A percentile compares a stretch with the other conserved stretches of the same genome.
Evolutionary conservation across 2,888 invertebrate species (phyloP).

Genomic region (Opisthograptis luteolata): DNA sequence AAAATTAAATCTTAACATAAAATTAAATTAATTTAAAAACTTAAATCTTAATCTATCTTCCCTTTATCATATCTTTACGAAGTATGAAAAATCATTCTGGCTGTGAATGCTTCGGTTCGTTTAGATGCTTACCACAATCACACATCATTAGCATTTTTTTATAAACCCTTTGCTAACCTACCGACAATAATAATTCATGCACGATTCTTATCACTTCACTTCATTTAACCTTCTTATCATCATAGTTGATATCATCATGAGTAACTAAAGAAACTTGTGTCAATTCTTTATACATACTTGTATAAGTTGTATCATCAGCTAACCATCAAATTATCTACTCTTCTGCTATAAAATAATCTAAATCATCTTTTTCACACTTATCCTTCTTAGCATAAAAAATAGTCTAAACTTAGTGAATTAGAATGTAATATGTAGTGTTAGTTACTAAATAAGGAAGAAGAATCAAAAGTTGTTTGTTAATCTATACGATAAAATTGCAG

Average conservation of each 20-base stretch:
- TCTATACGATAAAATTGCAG: slow-evolving; percentile 80
- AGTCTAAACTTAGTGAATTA: slow-evolving; percentile 68
- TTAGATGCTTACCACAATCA: slow-evolving; percentile 72
- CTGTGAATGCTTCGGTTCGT: slow-evolving; percentile 77
- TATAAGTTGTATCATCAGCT: slow-evolving; percentile 37
- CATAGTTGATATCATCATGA: not conserved
- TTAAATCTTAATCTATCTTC: slow-evolving; percentile 66
- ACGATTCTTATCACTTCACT: slow-evolving; percentile 27
- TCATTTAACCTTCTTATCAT: slow-evolving; percentile 20
- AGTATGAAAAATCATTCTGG: slow-evolving; percentile 81
- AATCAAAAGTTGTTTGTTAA: slow-evolving; percentile 82
- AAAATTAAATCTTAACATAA: slow-evolving; percentile 68
- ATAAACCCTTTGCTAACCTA: slow-evolving; percentile 53
- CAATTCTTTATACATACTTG: slow-evolving; percentile 62
- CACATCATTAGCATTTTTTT: slow-evolving; percentile 46
- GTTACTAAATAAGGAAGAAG: slow-evolving; percentile 61
- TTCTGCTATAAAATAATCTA: slow-evolving; percentile 40
- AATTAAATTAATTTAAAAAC: slow-evolving; percentile 59
- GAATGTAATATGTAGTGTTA: slow-evolving; percentile 70
- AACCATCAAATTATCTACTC: slow-evolving; percentile 32
- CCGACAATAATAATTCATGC: slow-evolving; percentile 69
- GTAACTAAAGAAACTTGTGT: slow-evolving; percentile 46
- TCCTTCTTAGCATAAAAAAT: slow-evolving; percentile 68
- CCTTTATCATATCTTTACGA: slow-evolving; percentile 79
- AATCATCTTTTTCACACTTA: slow-evolving; percentile 51